Conservation (phyloP, 2,797 vertebrate genomes). For the Menidia menidia region DNA sequence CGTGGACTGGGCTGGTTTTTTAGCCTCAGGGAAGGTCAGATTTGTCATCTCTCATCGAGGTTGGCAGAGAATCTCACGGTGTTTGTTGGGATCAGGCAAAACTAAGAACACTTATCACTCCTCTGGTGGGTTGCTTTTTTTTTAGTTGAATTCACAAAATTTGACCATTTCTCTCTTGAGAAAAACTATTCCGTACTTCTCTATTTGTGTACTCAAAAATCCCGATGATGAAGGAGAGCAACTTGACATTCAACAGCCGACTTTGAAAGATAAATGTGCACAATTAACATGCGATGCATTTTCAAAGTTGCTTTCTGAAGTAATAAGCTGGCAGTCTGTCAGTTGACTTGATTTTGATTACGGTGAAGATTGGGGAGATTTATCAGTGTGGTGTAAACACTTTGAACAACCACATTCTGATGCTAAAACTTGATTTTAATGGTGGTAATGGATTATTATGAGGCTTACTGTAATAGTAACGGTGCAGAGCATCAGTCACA, state of each 20-base stretch:
- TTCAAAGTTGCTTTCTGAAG: slow-evolving; percentile 6
- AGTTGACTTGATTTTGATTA: slow-evolving; percentile 16
- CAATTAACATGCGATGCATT: neutral
- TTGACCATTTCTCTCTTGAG: neutral
- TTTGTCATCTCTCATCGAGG: too few relatives aligned
- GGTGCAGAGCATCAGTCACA: slow-evolving; percentile 52
- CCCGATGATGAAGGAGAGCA: neutral
- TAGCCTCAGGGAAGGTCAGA: too few relatives aligned
- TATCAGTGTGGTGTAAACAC: slow-evolving; percentile 1
- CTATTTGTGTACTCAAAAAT: neutral
- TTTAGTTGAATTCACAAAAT: neutral
- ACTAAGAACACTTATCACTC: too few relatives aligned
- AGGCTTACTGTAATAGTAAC: slow-evolving; percentile 36
- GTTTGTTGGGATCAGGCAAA: too few relatives aligned
- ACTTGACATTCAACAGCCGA: neutral
- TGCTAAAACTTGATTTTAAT: slow-evolving; percentile 45
- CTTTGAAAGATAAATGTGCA: neutral
- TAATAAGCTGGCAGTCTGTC: neutral
- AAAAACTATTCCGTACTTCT: neutral
- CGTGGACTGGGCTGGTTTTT: too few relatives aligned
- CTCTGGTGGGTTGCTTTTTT: neutral
- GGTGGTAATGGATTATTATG: slow-evolving; percentile 53
- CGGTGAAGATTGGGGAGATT: slow-evolving; percentile 1
- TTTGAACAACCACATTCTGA: slow-evolving; percentile 10
- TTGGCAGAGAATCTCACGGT: too few relatives aligned